Evolutionary conservation across 1,140 invertebrate genomes (phyloP).

Genomic region (Brachionus sp.): DNA sequence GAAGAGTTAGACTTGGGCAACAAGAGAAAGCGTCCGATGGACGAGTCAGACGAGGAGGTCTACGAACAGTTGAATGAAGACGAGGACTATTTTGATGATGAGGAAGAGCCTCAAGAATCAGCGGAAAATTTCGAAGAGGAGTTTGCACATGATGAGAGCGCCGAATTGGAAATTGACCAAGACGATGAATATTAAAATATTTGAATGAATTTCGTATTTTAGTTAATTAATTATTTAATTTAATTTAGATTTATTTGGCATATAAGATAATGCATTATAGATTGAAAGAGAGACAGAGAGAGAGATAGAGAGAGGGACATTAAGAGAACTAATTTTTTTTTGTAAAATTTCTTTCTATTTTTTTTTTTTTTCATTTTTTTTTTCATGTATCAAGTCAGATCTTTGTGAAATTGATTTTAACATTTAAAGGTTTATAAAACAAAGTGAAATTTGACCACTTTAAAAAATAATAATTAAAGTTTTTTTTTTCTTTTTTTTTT

Average conservation of each 20-base stretch:
- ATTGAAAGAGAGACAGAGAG: too few relatives aligned
- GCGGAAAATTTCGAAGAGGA: background rate
- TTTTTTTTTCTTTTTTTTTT: background rate
- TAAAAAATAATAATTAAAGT: background rate
- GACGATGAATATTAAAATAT: background rate
- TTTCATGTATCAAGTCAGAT: background rate
- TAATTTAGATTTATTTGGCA: background rate
- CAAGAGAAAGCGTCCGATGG: background rate
- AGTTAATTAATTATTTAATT: background rate
- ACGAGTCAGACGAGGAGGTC: background rate
- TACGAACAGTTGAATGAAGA: slow-evolving; percentile 17
- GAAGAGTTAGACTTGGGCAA: background rate
- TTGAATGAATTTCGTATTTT: background rate
- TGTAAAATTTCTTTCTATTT: background rate
- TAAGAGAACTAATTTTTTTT: background rate
- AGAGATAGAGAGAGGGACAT: too few relatives aligned
- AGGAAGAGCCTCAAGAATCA: background rate
- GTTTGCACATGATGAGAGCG: background rate
- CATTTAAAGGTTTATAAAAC: background rate
- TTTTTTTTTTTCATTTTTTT: background rate
- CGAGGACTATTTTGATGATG: slow-evolving; percentile 4
- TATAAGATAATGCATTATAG: too few relatives aligned
- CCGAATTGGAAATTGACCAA: slow-evolving; percentile 13
- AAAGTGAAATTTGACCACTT: slow-evolving; percentile 1
- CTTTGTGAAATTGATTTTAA: background rate